These are phyloP conservation scores for Bufo bufo DNA, from an alignment of 2,113 vertebrate genomes.

Conservation along the genomic window DNA sequence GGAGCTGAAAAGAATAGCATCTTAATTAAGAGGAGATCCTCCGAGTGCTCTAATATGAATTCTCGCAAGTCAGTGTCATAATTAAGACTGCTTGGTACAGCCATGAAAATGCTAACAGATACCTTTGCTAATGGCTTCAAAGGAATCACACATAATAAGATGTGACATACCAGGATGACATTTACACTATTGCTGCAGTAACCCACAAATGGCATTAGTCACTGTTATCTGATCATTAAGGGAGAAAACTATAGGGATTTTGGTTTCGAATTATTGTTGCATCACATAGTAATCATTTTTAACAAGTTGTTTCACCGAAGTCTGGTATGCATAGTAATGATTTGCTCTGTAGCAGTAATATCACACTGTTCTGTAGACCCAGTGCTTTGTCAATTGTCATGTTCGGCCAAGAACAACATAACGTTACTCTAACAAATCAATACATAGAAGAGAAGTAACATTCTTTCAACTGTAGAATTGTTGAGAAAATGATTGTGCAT, in stretches of 20 bases:
- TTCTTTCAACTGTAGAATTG: not conserved
- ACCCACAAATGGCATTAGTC: slow-evolving; percentile 56
- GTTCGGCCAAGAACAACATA: not conserved
- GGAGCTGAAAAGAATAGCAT: slow-evolving; percentile 46
- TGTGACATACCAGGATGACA: slow-evolving; percentile 49
- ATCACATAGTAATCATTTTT: slow-evolving; percentile 39
- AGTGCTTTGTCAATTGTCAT: not conserved
- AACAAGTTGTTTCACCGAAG: slow-evolving; percentile 54
- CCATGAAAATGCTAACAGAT: slow-evolving; percentile 17
- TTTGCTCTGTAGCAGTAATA: slow-evolving; percentile 8
- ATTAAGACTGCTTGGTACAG: slow-evolving; percentile 33
- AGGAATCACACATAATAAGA: slow-evolving; percentile 28
- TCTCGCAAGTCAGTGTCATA: slow-evolving; percentile 26
- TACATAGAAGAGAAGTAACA: not conserved
- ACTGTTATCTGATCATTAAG: slow-evolving; percentile 53
- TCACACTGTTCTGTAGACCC: not conserved
- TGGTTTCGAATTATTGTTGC: slow-evolving; percentile 51
- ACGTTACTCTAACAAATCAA: not conserved
- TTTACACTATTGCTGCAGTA: slow-evolving; percentile 49
- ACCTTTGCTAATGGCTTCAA: slow-evolving; percentile 43
- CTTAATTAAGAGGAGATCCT: slow-evolving; percentile 53
- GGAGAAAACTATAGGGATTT: slow-evolving; percentile 56
- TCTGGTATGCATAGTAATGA: slow-evolving; percentile 30
- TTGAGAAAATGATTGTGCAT: not conserved
- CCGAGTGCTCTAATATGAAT: slow-evolving; percentile 43